These are phyloP conservation scores for Phyllopteryx taeniolatus DNA, from an alignment of 2,113 vertebrate species.

Conservation along the genomic window DNA sequence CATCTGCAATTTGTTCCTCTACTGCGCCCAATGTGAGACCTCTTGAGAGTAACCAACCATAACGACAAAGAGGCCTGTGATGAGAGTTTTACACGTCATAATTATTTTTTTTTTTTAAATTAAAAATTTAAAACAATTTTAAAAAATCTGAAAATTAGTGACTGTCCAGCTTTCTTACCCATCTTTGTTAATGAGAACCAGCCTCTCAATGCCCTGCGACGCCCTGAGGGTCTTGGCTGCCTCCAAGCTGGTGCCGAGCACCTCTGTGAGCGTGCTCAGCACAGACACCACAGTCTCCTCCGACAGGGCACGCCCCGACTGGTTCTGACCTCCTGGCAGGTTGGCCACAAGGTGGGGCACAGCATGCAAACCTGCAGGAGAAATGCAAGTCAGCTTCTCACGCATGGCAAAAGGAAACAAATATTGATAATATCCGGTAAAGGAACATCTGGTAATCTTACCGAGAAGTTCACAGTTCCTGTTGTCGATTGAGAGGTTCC, in stretches of 20 bases:
- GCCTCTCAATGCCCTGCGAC: conserved; percentile 90
- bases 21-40: too few relatives aligned
- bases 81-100: too few relatives aligned
- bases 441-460: conserved; percentile 49
- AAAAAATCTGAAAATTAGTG: not conserved
- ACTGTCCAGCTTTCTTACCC: conserved; percentile 71
- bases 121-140: too few relatives aligned
- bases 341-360: conserved; percentile 89
- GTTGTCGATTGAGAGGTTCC: conserved; percentile 89
- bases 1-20: too few relatives aligned
- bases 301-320: conserved; percentile 76
- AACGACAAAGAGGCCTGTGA: too few relatives aligned
- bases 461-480: conserved; percentile 93
- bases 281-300: conserved; percentile 92
- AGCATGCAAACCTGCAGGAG: conserved; percentile 69
- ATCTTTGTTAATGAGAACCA: conserved; percentile 94
- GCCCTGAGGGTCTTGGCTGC: conserved; percentile 88
- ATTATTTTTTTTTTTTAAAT: too few relatives aligned
- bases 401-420: not conserved
- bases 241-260: conserved; percentile 87
- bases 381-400: not conserved
- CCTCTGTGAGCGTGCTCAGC: conserved; percentile 90
- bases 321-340: conserved; percentile 85
- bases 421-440: too few relatives aligned
- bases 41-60: too few relatives aligned